phyloP scores from a whole-genome alignment of 2,888 invertebrate species.

The Heteromyza rotundicornis region DNA sequence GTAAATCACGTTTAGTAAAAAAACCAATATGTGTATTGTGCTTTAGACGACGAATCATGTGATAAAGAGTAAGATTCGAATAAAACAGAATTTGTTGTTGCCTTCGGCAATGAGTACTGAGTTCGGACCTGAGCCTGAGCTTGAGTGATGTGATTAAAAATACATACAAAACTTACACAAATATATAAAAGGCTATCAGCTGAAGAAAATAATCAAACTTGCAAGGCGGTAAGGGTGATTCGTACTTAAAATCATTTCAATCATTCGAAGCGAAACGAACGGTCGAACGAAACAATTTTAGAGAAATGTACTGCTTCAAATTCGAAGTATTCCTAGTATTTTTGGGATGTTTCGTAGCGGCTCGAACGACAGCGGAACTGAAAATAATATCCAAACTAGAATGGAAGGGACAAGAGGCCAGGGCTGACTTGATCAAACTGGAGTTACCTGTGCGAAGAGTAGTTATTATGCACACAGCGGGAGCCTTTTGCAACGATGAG shows the following conservation, averaged over 20 bases:
- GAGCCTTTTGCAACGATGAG: conserved; percentile 64
- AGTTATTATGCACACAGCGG: conserved; percentile 71
- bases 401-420: not conserved
- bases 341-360: conserved; percentile 23
- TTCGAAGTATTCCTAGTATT: too few relatives aligned
- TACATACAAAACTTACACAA: too few relatives aligned
- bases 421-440: conserved; percentile 35
- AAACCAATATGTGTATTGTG: too few relatives aligned
- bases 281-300: not conserved
- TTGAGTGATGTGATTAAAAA: too few relatives aligned
- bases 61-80: too few relatives aligned
- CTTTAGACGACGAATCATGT: too few relatives aligned
- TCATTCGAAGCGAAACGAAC: not conserved
- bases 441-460: conserved; percentile 65
- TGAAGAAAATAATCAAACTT: not conserved
- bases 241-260: too few relatives aligned
- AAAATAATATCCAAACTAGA: not conserved
- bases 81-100: too few relatives aligned
- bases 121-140: too few relatives aligned
- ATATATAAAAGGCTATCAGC: not conserved
- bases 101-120: too few relatives aligned
- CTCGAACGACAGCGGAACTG: not conserved
- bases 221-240: too few relatives aligned
- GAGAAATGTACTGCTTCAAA: not conserved
- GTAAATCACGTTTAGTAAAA: too few relatives aligned